Evolutionary conservation across 1,140 invertebrate genomes (phyloP).

Genomic region (Drosophila gunungcola): DNA sequence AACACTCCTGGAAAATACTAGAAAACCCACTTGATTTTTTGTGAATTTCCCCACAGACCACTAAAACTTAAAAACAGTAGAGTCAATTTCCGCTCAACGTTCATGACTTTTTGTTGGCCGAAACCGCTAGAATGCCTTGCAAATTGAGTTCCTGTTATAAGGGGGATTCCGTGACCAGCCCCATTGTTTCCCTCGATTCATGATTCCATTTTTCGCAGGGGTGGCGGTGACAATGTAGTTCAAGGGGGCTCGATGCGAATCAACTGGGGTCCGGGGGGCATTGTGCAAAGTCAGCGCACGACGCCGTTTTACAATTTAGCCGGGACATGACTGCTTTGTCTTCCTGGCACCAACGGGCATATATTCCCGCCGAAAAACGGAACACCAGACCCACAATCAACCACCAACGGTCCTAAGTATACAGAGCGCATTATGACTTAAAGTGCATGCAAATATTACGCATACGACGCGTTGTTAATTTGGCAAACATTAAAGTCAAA

Average conservation of each 20-base stretch:
- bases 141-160: conserved; percentile 27
- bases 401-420: neutral
- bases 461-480: neutral
- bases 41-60: neutral
- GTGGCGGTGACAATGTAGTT: neutral
- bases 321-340: conserved; percentile 25
- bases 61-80: neutral
- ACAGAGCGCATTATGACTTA: neutral
- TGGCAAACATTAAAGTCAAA: neutral
- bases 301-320: conserved; percentile 58
- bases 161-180: neutral
- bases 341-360: conserved; percentile 7
- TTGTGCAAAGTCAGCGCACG: conserved; percentile 53
- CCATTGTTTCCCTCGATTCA: conserved; percentile 25
- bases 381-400: neutral
- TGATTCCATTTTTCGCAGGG: conserved; percentile 15
- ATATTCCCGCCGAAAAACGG: neutral
- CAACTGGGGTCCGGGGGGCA: neutral
- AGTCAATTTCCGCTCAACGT: conserved; percentile 10
- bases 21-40: neutral
- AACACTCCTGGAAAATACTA: neutral
- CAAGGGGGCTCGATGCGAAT: neutral
- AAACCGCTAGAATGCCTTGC: conserved; percentile 2
- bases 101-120: conserved; percentile 3
- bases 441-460: neutral